A percentile compares a stretch with the other conserved stretches of the same genome.
Conservation (phyloP, 1,140 invertebrate species). For the Papilio xuthus region DNA sequence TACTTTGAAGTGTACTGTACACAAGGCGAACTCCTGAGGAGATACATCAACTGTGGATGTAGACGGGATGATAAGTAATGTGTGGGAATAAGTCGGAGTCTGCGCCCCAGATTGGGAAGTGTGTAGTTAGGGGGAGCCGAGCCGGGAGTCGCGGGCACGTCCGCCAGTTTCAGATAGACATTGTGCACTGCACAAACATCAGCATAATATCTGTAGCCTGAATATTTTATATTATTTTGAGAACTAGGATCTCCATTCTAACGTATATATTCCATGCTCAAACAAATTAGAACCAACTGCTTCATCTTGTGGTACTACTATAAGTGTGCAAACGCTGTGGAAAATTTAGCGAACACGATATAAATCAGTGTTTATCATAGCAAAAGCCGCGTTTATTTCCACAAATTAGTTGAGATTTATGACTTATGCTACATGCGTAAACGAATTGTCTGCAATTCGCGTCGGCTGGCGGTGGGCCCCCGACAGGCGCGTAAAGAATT, state of each 20-base stretch:
- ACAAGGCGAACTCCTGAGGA: not conserved
- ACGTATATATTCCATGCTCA: too few relatives aligned
- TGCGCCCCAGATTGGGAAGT: slow-evolving; percentile 49
- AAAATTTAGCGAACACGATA: not conserved
- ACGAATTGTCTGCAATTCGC: not conserved
- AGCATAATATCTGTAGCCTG: too few relatives aligned
- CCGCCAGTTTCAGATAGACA: not conserved
- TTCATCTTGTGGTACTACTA: not conserved
- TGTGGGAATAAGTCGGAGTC: not conserved
- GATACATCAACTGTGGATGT: not conserved
- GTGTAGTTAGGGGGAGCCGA: slow-evolving; percentile 61
- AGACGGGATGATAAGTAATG: not conserved
- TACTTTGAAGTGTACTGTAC: not conserved
- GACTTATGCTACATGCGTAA: not conserved
- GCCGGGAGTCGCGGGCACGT: slow-evolving; percentile 56
- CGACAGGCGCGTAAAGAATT: not conserved
- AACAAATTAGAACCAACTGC: not conserved
- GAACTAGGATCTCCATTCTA: not conserved
- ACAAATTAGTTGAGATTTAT: not conserved
- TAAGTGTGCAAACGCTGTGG: too few relatives aligned
- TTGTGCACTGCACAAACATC: not conserved
- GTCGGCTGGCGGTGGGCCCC: not conserved
- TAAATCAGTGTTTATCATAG: not conserved
- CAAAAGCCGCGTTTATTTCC: not conserved
- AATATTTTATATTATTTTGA: not conserved